Percentiles rank a stretch among this genome's conserved stretches.
Conservation (phyloP, 1,140 invertebrate genomes). For the Apis cerana region DNA sequence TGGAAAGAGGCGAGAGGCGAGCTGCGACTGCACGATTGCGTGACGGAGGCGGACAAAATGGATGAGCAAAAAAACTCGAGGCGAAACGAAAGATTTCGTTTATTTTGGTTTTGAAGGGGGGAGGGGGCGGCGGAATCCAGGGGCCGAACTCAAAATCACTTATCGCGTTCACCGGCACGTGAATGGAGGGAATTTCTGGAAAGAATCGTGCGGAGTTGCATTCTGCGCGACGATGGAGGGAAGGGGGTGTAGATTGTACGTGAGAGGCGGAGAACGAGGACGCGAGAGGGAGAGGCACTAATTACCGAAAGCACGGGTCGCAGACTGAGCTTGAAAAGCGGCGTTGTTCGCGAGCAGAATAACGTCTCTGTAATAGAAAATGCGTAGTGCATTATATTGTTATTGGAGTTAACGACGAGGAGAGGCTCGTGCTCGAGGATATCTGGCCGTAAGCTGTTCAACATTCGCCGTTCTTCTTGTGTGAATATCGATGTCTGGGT, state of each 20-base stretch:
- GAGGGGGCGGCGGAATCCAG: no score
- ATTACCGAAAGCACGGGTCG: slow-evolving; percentile 51
- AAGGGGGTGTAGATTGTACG: slow-evolving; percentile 14
- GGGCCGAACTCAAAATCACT: slow-evolving; percentile 45
- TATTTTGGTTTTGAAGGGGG: no score
- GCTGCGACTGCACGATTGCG: no score
- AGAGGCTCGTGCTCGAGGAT: not conserved
- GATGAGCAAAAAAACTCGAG: no score
- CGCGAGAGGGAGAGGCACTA: slow-evolving; percentile 29
- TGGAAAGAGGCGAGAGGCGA: no score
- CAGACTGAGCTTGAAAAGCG: slow-evolving; percentile 38
- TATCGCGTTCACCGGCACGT: slow-evolving; percentile 62
- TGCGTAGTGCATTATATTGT: slow-evolving; percentile 18
- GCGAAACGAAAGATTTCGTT: no score
- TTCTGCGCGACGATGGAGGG: not conserved
- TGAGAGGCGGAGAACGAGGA: not conserved
- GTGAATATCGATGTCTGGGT: not conserved
- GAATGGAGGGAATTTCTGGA: slow-evolving; percentile 28
- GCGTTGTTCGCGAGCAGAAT: slow-evolving; percentile 29
- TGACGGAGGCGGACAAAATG: no score
- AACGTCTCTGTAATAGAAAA: slow-evolving; percentile 45
- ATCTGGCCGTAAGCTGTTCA: not conserved
- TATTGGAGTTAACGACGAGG: slow-evolving; percentile 25
- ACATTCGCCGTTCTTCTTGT: not conserved
- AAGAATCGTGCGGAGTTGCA: slow-evolving; percentile 15